Base-by-base conservation (phyloP, 2,888 invertebrate genomes). In the Neuroscelio doddi region DNA sequence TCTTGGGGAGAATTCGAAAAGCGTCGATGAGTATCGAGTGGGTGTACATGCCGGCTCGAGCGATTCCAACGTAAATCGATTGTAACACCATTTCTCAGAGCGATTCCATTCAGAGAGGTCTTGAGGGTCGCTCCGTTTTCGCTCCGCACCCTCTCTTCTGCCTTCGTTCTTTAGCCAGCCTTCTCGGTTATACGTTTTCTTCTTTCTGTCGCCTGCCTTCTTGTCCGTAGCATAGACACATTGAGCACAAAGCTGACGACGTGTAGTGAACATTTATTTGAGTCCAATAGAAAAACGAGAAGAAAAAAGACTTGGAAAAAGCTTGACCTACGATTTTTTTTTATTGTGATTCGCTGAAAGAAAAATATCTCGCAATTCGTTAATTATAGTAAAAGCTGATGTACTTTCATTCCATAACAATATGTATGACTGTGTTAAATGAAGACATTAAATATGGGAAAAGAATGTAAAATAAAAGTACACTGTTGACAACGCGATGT, bases 11-110 rank as follows among this genome's bases (percentile, higher is more conserved):
- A 68, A 68, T 65, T 65, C 68, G 69, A 69, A 71, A 70, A 73
- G 65, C 59, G 57, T 50, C 68, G 72, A 63, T 73, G 64, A 66
- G 68, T 70, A 70, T 72, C 66, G 68, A 67, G 65, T 62, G 53
- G 53, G 49, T 65, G 55, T 62, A 55, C 66, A 66, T 58, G 56
- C 51, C 64, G 63, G 61, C 65, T 67, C 61, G 70, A 69, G 64
- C 72, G 69, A 70, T 70, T 73, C 67, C 64, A 64, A 72, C 71
- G 73, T 77, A 76, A 77, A 78, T 78, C 75, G 76, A 78, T 77
- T 74, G 74, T 73, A 73, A 73, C 72, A 68, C 74, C 70, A 74
- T 77, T 76, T 75, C 73, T 76, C 76, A 72, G 63, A 70, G 68
- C 70, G 65, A 70, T 70, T 72, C 63, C 68, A 62, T 71, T 72